Evolutionary conservation across 2,888 invertebrate genomes (phyloP), one percentile per base, ranked within the genome.

Genomic region (Orthosia cruda): DNA sequence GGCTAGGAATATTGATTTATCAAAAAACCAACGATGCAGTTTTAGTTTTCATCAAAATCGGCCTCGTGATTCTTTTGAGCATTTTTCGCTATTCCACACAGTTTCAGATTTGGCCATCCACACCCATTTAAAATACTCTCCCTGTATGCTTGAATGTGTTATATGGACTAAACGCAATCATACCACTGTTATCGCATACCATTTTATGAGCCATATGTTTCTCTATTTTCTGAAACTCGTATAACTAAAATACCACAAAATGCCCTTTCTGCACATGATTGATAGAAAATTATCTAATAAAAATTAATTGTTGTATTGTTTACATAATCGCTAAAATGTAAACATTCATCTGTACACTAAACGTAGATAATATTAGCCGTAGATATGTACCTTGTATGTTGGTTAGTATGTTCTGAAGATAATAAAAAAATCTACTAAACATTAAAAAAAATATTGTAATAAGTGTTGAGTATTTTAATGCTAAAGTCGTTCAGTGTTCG

Each of bases 391-490:
- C 91, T 89, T 92, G 90, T 91, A 89, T 87, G 93, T 94, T 93
- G 90, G 87, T 92, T 94, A 94, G 89, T 92, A 89, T 93, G 94
- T 94, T 95, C 91, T 89, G 90, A 93, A 89, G 89, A 91, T 93
- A 93, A 93, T 77, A 91, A 89, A 89, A 89, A 92, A 88, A 90
- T 90, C 84, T 90, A 89, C 86, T 91, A 89, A 89, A 91, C 88
- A 88, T 85, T 91, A 92, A 92, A 93, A 91, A 90, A 93, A 88
- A 87, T 92, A 93, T 94, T 93, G 91, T 93, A 93, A 88, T 94
- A 94, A 95, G 94, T 95, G 95, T 96, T 96, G 92, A 94, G 89
- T 94, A 94, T 93, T 86, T 81, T 92, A 93, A 92, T 90, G 94
- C 95, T 94, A 92, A 92, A 81, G 76, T 87, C 89, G 92, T 93